Conservation (phyloP, 1,140 invertebrate species). For the Periplaneta americana region DNA sequence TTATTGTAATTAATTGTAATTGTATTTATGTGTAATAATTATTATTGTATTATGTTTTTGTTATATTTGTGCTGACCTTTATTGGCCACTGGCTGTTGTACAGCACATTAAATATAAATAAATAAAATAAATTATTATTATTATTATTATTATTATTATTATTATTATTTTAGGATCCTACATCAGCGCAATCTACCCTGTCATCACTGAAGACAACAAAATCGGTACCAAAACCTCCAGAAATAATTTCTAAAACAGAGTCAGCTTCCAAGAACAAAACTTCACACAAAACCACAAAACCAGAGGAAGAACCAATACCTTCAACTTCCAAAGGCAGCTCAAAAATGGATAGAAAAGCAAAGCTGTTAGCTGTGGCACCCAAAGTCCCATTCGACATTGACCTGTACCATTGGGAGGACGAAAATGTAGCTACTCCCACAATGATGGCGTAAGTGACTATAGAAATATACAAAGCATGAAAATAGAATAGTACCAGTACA, state of each 20-base stretch:
- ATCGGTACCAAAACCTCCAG: background rate
- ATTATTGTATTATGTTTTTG: too few relatives aligned
- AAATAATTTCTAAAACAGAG: background rate
- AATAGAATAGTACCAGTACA: too few relatives aligned
- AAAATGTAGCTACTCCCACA: constrained; percentile 33
- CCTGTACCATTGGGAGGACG: constrained; percentile 44
- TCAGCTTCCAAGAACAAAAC: background rate
- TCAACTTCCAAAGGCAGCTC: background rate
- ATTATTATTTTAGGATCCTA: too few relatives aligned
- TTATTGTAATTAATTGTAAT: too few relatives aligned
- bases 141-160: too few relatives aligned
- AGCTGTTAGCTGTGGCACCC: constrained; percentile 37
- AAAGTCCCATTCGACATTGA: constrained; percentile 43
- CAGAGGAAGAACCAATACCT: background rate
- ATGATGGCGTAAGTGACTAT: constrained; percentile 32
- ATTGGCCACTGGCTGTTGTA: too few relatives aligned
- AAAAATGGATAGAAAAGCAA: constrained; percentile 27
- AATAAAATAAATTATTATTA: too few relatives aligned
- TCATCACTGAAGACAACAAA: background rate
- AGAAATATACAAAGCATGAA: too few relatives aligned
- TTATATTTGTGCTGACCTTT: too few relatives aligned
- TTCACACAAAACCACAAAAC: background rate
- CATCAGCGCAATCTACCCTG: background rate
- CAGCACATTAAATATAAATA: too few relatives aligned
- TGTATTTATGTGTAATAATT: too few relatives aligned